Evolutionary conservation across 2,113 vertebrate species (phyloP), one percentile per base, ranked within the genome.

Genomic region (Anhinga rufa): DNA sequence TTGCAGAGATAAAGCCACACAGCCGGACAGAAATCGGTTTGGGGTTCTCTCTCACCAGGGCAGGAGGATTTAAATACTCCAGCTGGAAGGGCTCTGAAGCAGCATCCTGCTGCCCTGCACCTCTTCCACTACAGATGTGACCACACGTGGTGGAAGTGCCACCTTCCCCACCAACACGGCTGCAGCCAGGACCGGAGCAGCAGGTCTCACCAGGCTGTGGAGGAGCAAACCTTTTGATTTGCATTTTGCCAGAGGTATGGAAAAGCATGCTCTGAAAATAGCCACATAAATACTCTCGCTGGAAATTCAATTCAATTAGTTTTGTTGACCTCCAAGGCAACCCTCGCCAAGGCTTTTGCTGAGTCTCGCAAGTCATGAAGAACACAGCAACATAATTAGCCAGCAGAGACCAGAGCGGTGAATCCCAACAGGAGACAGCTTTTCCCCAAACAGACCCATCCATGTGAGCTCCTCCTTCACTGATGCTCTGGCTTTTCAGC

Each of bases 161-260:
- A 24, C 8, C 10, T 28, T 69, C 15, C 49, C 48, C 15, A 2
- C 32, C 1, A 1, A 10, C 48, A 36, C 0, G 0, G 32, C 51
- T 11, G n/a, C 52, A 32, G 42, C 38, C 52, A 55, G 52, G 34
- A 26, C 15, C 5, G 8, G 38, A 36, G 49, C 54, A 70, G 85
- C 48, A 60, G 70, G 31, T 82, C 65, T 26, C 70, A 22, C 20
- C 51, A 25, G 42, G 58, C 77, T 38, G 10, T 3, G 5, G 44
- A 76, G 77, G 18, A 74, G 14, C 19, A 8, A 32, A 28, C 14
- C 34, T 82, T 79, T 42, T 1, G 1, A 16, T 69, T 65, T 32
- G 57, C 26, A 7, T 86, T 97, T 86, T 72, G 92, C 91, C 76
- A 86, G 71, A 38, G 32, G 12, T 28, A 21, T 6, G 40, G 86